These are phyloP conservation scores for Eidolon helvum DNA, from an alignment of 2,113 vertebrate genomes.

Conservation along the genomic window DNA sequence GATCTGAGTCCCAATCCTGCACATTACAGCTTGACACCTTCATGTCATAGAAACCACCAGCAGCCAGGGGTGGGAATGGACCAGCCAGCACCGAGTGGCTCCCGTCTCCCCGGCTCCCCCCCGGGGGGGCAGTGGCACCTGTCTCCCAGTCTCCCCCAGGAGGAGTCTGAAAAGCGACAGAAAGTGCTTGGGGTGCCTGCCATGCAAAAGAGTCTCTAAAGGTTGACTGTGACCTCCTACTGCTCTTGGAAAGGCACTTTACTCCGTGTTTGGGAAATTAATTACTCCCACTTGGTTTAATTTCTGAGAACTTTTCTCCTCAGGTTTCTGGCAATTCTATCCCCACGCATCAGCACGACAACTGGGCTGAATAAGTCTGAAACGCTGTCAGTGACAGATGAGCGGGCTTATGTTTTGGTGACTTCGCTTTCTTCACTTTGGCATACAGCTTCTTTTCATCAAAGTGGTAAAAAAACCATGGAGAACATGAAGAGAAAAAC, in stretches of 20 bases:
- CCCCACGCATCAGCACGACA: neutral
- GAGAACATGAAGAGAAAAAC: slow-evolving; percentile 62
- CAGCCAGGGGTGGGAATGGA: neutral
- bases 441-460: slow-evolving; percentile 31
- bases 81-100: too few species aligned
- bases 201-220: neutral
- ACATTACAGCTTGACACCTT: neutral
- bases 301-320: slow-evolving; percentile 49
- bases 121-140: too few species aligned
- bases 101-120: neutral
- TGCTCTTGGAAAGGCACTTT: neutral
- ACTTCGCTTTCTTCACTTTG: slow-evolving; percentile 37
- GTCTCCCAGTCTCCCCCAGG: neutral
- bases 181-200: neutral
- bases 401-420: neutral
- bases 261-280: neutral
- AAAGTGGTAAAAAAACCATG: slow-evolving; percentile 57
- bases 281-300: slow-evolving; percentile 52
- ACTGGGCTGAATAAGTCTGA: slow-evolving; percentile 29
- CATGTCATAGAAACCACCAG: neutral
- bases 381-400: slow-evolving; percentile 62
- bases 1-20: neutral
- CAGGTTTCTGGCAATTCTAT: slow-evolving; percentile 46
- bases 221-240: neutral
- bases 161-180: neutral